Evolutionary conservation across 2,888 invertebrate species (phyloP).

Genomic region (Conomelus anceps): DNA sequence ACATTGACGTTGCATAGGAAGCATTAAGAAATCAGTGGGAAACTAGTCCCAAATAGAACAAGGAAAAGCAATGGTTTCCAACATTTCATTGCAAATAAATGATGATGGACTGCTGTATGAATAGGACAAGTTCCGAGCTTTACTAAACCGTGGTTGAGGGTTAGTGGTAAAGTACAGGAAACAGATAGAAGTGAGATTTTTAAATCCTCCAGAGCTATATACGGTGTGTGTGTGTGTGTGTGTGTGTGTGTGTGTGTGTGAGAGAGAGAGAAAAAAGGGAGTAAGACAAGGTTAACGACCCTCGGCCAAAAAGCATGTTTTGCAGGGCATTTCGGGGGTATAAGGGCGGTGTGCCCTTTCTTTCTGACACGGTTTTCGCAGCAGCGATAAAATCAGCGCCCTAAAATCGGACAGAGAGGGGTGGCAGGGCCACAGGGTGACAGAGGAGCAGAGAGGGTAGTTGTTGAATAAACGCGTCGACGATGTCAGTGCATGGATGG

Average conservation of each 20-base stretch:
- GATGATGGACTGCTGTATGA: not conserved
- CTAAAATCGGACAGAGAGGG: not conserved
- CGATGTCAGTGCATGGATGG: not conserved
- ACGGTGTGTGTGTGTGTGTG: not conserved
- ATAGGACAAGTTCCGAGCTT: not conserved
- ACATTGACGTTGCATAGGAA: not conserved
- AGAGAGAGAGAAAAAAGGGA: not conserved
- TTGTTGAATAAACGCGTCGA: not conserved
- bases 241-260: not conserved
- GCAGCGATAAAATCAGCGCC: not conserved
- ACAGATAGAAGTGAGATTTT: not conserved
- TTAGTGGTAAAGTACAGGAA: not conserved
- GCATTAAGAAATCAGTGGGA: not conserved
- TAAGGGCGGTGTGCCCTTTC: not conserved
- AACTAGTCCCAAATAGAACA: not conserved
- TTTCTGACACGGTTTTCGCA: not conserved
- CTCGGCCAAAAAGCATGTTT: not conserved
- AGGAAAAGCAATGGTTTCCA: not conserved
- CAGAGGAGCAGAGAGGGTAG: not conserved
- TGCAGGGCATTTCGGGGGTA: not conserved
- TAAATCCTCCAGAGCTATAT: not conserved
- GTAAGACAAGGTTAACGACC: not conserved
- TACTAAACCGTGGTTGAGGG: not conserved
- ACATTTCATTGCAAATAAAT: not conserved
- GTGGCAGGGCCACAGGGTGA: not conserved